Evolutionary conservation across 2,113 vertebrate genomes (phyloP).

Genomic region (Athene cunicularia): DNA sequence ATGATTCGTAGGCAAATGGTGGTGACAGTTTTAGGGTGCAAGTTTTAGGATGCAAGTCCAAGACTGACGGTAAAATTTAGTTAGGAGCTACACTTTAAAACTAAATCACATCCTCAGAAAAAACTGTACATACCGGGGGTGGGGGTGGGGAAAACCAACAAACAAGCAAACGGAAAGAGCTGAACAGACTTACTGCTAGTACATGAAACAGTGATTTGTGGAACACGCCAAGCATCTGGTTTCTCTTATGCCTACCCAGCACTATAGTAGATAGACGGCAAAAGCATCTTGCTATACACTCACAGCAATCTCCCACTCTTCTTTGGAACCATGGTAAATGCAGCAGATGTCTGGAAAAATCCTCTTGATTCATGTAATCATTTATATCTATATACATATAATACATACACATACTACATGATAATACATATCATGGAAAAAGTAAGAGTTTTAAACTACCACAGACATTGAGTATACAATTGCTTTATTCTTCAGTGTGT

Average conservation of each 20-base stretch:
- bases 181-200: background rate
- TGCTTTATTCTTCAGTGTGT: background rate
- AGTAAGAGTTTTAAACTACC: background rate
- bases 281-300: background rate
- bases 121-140: background rate
- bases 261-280: background rate
- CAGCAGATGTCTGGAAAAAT: background rate
- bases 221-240: background rate
- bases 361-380: background rate
- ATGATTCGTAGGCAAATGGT: background rate
- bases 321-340: background rate
- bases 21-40: background rate
- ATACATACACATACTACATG: too few species aligned
- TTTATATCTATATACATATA: too few species aligned
- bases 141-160: too few species aligned
- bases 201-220: background rate
- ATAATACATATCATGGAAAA: background rate
- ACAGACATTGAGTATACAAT: background rate
- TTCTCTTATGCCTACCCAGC: background rate
- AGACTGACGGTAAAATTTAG: background rate
- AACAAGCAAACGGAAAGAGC: background rate
- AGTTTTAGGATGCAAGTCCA: background rate
- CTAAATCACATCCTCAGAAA: background rate
- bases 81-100: background rate
- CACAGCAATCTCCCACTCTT: background rate